Evolutionary conservation across 2,113 vertebrate species (phyloP).

Genomic region (Sterna hirundo): DNA sequence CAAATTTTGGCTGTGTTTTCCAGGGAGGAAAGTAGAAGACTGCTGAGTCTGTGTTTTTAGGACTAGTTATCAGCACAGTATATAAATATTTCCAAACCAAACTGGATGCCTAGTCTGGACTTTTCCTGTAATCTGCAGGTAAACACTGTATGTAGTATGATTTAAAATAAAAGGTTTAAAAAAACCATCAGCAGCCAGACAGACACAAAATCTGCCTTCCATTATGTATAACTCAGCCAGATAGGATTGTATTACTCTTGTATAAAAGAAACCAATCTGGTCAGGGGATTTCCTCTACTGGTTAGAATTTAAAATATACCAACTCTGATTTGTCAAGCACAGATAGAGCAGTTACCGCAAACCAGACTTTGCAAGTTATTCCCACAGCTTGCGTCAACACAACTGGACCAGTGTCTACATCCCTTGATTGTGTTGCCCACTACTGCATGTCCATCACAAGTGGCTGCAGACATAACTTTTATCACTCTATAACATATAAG

Average conservation of each 20-base stretch:
- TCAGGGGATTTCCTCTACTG: background rate
- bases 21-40: background rate
- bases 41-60: background rate
- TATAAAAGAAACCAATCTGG: background rate
- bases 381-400: accelerated
- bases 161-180: background rate
- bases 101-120: accelerated
- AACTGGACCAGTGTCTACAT: accelerated
- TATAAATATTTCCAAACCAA: background rate
- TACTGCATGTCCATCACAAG: background rate
- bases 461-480: background rate
- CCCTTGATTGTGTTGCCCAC: background rate
- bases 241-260: background rate
- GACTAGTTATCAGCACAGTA: background rate
- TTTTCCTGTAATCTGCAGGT: background rate
- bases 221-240: background rate
- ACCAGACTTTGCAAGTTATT: background rate
- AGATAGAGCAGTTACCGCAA: background rate
- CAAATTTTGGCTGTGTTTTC: background rate
- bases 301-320: background rate
- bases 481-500: accelerated
- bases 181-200: background rate
- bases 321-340: background rate
- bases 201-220: background rate
- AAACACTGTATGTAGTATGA: accelerated